Evolutionary conservation across 2,797 vertebrate species (phyloP).

Genomic region (Yasuhikotakia modesta): DNA sequence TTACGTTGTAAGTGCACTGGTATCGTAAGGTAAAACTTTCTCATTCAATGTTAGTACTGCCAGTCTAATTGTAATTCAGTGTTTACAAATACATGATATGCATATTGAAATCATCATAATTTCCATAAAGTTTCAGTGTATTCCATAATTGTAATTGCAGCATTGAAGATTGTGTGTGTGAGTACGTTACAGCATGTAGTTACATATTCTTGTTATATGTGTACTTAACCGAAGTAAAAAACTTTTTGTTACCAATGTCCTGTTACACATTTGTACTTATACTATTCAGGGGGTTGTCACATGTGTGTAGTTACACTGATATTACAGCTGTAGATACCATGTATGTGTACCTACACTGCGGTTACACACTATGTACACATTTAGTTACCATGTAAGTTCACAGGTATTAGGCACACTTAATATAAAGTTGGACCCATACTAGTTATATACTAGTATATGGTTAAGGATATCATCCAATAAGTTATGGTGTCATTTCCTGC

Average conservation of each 20-base stretch:
- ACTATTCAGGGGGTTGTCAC: no score
- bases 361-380: background rate
- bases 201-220: background rate
- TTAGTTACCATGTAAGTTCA: background rate
- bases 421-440: constrained; percentile 3
- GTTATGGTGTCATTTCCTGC: no score
- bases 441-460: no score
- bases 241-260: background rate
- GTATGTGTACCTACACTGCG: background rate
- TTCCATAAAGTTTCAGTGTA: no score
- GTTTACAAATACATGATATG: no score
- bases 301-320: background rate
- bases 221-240: background rate
- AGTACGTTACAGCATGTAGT: background rate
- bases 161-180: no score
- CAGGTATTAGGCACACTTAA: background rate
- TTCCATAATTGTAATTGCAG: no score
- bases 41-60: no score
- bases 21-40: no score
- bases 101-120: no score
- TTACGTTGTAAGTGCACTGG: background rate
- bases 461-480: no score
- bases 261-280: constrained; percentile 1
- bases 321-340: background rate
- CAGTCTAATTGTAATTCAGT: no score